Percentiles rank a stretch among this genome's conserved stretches.
Evolutionary conservation across 2,797 vertebrate species (phyloP).

Genomic region (Apogon hyalosoma): DNA sequence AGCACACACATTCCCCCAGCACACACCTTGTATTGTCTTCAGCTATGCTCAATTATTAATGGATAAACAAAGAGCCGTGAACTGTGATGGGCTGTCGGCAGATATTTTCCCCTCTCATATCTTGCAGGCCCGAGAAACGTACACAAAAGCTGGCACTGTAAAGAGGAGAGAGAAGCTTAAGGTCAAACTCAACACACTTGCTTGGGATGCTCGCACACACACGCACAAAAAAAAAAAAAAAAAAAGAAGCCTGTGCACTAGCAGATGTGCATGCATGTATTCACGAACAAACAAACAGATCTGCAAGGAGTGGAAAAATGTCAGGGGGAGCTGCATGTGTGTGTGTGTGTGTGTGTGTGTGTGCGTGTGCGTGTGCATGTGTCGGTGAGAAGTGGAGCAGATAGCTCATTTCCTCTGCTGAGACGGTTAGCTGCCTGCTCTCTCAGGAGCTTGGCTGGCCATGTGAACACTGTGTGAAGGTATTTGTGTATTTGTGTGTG

Average conservation of each 20-base stretch:
- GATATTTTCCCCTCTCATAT: slow-evolving; percentile 76
- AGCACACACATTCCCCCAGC: slow-evolving; percentile 24
- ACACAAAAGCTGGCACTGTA: slow-evolving; percentile 76
- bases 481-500: slow-evolving; percentile 17
- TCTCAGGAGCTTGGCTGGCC: slow-evolving; percentile 66
- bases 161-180: slow-evolving; percentile 80
- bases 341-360: slow-evolving; percentile 34
- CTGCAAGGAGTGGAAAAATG: slow-evolving; percentile 56
- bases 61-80: slow-evolving; percentile 81
- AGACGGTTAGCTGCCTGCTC: slow-evolving; percentile 68
- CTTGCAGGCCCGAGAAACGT: slow-evolving; percentile 67
- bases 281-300: slow-evolving; percentile 61
- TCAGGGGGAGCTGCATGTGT: slow-evolving; percentile 34
- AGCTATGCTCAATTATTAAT: slow-evolving; percentile 85
- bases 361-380: slow-evolving; percentile 17
- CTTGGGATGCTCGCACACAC: slow-evolving; percentile 19
- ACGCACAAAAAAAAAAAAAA: slow-evolving; percentile 21
- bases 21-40: slow-evolving; percentile 74
- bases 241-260: not conserved
- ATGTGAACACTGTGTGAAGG: slow-evolving; percentile 46
- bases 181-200: slow-evolving; percentile 77
- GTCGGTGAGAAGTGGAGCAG: slow-evolving; percentile 70
- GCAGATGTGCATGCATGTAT: slow-evolving; percentile 31
- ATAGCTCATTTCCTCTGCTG: slow-evolving; percentile 79
- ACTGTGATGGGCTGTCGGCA: slow-evolving; percentile 81